Base-by-base conservation (phyloP, 2,888 invertebrate species). In the Drosophila hamatofila region DNA sequence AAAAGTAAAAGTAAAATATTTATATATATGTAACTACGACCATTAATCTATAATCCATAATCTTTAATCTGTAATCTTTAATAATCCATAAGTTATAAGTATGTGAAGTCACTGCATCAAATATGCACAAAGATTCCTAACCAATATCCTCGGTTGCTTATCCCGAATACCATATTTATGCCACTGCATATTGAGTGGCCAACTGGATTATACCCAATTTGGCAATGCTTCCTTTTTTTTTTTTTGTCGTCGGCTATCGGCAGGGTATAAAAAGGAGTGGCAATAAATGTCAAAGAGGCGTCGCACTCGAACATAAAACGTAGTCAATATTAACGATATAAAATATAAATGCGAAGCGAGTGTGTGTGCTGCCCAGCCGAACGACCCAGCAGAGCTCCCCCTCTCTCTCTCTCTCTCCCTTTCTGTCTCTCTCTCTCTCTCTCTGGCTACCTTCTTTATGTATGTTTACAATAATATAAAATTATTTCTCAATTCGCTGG, bases 401-500 rank as follows among this genome's bases (percentile, higher is more conserved):
- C 21, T 44, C 42, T 30, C 21, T n/a, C n/a, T n/a, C 21, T n/a
- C 46, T 8, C 44, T 39, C 39, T 3, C 41, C 3, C 7, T n/a
- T 27, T 1, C 11, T 11, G 3, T 30, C 16, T 14, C 42, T 30
- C 25, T 23, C 23, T 21, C 25, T 3, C 44, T 42, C 21, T 2
- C 23, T 14, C 27, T 35, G 37, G 16, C 33, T 44, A 51, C 21
- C 18, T 30, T 46, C 39, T 60, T 66, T 61, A 49, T 72, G 58
- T n/a, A n/a, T 74, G 71, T 70, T 66, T 64, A 83, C 74, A 77
- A 81, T 83, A 86, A 86, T 79, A 86, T 86, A 68, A 83, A 83
- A 83, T 83, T 86, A 83, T 86, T 83, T 87, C 82, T 81, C 87
- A 83, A 83, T 83, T 83, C 81, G 63, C 62, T 65, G 59, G 49